phyloP scores from a whole-genome alignment of 2,113 vertebrate genomes.

The Aix galericulata region DNA sequence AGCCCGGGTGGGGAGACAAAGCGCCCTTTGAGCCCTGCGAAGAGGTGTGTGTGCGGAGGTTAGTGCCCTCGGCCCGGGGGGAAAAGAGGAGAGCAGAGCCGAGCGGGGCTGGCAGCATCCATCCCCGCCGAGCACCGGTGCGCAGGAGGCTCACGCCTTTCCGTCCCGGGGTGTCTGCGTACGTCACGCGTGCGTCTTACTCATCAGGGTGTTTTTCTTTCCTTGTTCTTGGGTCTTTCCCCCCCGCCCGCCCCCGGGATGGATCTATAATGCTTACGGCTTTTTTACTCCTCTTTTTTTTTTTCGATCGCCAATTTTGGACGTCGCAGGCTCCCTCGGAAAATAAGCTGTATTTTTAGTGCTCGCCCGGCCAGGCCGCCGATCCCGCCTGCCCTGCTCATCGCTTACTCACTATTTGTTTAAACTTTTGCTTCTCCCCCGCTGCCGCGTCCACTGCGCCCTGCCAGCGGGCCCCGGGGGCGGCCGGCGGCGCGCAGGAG shows the following conservation, averaged over 20 bases:
- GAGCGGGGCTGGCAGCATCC: conserved; percentile 12
- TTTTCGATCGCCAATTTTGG: conserved; percentile 36
- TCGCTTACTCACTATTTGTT: conserved; percentile 48
- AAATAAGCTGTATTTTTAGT: conserved; percentile 72
- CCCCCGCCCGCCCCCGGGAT: background rate
- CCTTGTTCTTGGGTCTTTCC: conserved; percentile 65
- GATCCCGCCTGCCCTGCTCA: background rate
- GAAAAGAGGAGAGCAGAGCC: background rate
- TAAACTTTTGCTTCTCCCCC: conserved; percentile 44
- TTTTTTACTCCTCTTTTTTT: background rate
- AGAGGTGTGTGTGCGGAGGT: conserved; percentile 37
- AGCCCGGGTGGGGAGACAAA: conserved; percentile 74
- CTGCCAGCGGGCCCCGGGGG: background rate
- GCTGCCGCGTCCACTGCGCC: background rate
- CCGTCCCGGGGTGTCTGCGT: conserved; percentile 66
- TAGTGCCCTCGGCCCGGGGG: conserved; percentile 39
- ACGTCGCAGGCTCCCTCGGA: conserved; percentile 45
- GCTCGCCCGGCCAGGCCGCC: background rate
- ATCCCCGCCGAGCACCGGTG: background rate
- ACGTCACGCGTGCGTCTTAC: conserved; percentile 68
- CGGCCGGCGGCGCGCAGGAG: background rate
- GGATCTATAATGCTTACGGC: conserved; percentile 47
- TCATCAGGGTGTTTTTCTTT: conserved; percentile 55
- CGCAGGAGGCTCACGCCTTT: conserved; percentile 65
- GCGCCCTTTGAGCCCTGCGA: conserved; percentile 74